Percentiles rank a stretch among this genome's conserved stretches.
Conservation (phyloP, 2,113 vertebrate genomes). For the Opisthocomus hoazin region DNA sequence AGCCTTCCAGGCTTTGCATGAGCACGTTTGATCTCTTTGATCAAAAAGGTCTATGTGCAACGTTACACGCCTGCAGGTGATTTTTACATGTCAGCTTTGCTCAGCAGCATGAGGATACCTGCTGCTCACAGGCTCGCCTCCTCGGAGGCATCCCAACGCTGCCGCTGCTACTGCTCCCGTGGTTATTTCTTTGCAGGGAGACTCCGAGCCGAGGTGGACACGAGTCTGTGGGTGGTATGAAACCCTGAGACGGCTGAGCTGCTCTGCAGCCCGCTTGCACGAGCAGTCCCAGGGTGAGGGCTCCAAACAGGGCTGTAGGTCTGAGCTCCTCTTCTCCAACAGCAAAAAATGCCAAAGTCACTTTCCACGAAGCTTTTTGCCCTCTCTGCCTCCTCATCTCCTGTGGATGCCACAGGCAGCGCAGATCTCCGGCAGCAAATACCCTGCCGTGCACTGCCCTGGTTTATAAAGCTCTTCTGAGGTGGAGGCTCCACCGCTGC, state of each 20-base stretch:
- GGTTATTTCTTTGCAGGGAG: background rate
- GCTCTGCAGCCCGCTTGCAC: background rate
- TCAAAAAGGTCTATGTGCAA: background rate
- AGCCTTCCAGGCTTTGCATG: background rate
- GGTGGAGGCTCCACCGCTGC: background rate
- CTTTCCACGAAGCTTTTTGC: background rate
- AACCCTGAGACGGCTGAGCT: background rate
- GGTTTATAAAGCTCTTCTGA: background rate
- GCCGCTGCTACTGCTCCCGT: fast-evolving
- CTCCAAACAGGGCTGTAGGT: background rate
- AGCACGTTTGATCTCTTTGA: background rate
- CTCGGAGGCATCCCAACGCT: background rate
- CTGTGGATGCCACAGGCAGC: fast-evolving
- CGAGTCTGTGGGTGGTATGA: too few species aligned
- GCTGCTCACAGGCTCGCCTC: background rate
- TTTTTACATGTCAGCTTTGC: background rate
- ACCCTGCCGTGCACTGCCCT: background rate
- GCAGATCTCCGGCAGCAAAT: background rate
- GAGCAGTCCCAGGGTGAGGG: background rate
- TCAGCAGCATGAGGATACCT: background rate
- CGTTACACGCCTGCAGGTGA: background rate
- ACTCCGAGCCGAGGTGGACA: background rate
- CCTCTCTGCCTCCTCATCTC: background rate
- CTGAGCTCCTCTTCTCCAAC: background rate
- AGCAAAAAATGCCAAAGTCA: background rate